Evolutionary conservation across 2,888 invertebrate species (phyloP).

Genomic region (Chorisops tibialis): DNA sequence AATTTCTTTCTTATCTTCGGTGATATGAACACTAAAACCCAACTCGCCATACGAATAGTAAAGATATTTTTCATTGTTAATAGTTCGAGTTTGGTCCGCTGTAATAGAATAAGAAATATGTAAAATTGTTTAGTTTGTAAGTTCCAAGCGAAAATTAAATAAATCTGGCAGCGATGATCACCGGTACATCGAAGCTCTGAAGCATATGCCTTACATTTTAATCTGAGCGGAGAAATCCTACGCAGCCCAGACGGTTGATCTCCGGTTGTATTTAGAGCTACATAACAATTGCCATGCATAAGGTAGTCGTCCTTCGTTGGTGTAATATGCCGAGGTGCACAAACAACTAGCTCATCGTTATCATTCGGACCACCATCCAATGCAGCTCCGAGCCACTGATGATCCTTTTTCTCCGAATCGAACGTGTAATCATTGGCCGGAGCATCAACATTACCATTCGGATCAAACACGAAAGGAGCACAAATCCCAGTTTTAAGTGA

Average conservation of each 20-base stretch:
- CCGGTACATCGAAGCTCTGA: no score
- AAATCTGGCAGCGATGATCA: no score
- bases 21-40: constrained; percentile 49
- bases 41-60: constrained; percentile 48
- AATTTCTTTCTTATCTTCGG: constrained; percentile 48
- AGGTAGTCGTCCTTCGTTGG: constrained; percentile 43
- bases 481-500: constrained; percentile 43
- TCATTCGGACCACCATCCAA: constrained; percentile 53
- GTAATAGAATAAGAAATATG: no score
- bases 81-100: constrained; percentile 13
- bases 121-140: no score
- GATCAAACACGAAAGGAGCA: constrained; percentile 48
- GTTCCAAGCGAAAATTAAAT: no score
- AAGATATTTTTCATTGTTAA: constrained; percentile 23
- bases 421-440: constrained; percentile 43
- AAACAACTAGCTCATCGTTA: constrained; percentile 51
- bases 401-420: constrained; percentile 50
- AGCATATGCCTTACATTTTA: constrained; percentile 39
- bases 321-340: constrained; percentile 49
- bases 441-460: constrained; percentile 43
- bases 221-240: constrained; percentile 48
- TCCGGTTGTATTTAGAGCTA: constrained; percentile 45
- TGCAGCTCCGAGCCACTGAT: constrained; percentile 55
- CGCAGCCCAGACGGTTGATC: constrained; percentile 42
- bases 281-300: constrained; percentile 52